Conservation (phyloP, 1,140 invertebrate genomes). For the Halictus rubicundus region DNA sequence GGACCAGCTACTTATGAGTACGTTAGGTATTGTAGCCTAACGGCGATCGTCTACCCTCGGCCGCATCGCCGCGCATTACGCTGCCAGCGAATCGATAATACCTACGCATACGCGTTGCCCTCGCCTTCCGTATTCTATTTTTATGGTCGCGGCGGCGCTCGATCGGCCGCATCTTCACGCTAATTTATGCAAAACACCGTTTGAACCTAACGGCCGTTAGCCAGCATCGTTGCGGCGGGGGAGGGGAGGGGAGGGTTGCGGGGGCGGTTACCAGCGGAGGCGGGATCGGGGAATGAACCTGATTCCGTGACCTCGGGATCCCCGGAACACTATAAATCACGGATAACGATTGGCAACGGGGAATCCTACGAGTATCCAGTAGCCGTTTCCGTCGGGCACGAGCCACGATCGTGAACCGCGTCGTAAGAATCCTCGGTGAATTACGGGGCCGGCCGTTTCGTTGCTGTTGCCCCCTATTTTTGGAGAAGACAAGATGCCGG, state of each 20-base stretch:
- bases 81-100: constrained; percentile 47
- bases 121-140: constrained; percentile 22
- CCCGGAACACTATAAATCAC: constrained; percentile 39
- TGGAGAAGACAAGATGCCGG: neutral
- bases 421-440: neutral
- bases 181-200: constrained; percentile 39
- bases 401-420: neutral
- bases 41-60: neutral
- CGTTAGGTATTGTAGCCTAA: neutral
- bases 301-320: constrained; percentile 39
- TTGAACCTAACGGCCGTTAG: neutral
- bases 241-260: too few species aligned
- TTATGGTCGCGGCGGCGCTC: neutral
- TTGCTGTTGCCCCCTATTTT: neutral
- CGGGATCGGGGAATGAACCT: constrained; percentile 22
- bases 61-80: constrained; percentile 30
- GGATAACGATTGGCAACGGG: constrained; percentile 42
- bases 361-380: constrained; percentile 13
- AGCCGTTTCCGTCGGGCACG: neutral
- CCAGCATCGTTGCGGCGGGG: neutral
- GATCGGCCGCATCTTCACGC: constrained; percentile 17
- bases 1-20: constrained; percentile 34
- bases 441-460: neutral
- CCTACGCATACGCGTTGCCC: constrained; percentile 37
- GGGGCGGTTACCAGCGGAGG: neutral